Evolutionary conservation across 2,888 invertebrate genomes (phyloP), one percentile per base, ranked within the genome.

Genomic region (Hypsopygia costalis): DNA sequence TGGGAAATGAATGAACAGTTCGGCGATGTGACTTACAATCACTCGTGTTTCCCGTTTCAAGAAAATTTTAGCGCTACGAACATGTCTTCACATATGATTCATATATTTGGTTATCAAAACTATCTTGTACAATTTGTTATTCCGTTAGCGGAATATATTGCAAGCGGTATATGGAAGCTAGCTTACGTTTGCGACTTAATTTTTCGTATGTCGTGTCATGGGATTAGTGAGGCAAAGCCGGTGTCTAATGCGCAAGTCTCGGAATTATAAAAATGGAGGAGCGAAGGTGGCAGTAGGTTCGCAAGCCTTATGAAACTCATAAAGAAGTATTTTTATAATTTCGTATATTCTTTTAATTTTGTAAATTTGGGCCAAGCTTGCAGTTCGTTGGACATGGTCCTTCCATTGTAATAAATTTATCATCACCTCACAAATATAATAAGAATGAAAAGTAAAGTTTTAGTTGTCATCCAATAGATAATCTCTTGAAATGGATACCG

Each of bases 1-100:
- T 77, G 71, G 65, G 61, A 70, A 70, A 68, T 60, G 65, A 70
- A 77, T 74, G 68, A 67, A 74, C 67, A 61, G 55, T 58, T 56
- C 49, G 49, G 51, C 62, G 59, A 51, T 54, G 47, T 52, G 41
- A 4, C 16, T n/a, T 16, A 16, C 16, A 16, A 16, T 3, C 16
- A 16, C 4, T 16, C 16, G 16, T 16, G 16, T 16, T 2, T n/a
- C n/a, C n/a, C n/a, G n/a, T n/a, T n/a, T n/a, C n/a, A n/a, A n/a
- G n/a, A n/a, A n/a, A n/a, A n/a, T n/a, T n/a, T n/a, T n/a, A n/a
- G n/a, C n/a, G n/a, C n/a, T n/a, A n/a, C n/a, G n/a, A n/a, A n/a
- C n/a, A n/a, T n/a, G n/a, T n/a, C n/a, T n/a, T n/a, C n/a, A n/a
- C n/a, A n/a, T n/a, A n/a, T n/a, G n/a, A n/a, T n/a, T n/a, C n/a